A percentile compares a stretch with the other conserved stretches of the same genome.
Evolutionary conservation across 53 echinoderm and acorn worm species (phyloP).

Genomic region (Henricia sp.): DNA sequence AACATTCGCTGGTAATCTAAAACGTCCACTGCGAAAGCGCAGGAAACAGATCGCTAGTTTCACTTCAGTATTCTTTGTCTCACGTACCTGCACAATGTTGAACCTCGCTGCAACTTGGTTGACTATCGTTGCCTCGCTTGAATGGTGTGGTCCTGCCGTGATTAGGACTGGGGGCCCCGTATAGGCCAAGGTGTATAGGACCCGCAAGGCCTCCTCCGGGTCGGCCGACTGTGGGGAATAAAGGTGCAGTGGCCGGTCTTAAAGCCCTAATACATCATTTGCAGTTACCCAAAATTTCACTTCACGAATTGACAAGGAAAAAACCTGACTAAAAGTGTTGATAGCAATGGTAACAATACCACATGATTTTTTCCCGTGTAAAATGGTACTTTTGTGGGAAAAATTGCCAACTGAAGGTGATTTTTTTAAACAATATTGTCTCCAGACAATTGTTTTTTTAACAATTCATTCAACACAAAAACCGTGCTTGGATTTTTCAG

Average conservation of each 20-base stretch:
- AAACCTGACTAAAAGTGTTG: too few species aligned
- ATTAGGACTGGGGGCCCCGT: conserved; percentile 1
- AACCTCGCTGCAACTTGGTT: conserved; percentile 30
- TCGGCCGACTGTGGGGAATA: not conserved
- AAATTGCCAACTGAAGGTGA: not conserved
- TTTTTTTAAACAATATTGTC: too few species aligned
- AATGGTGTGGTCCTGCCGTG: not conserved
- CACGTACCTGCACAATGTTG: conserved; percentile 25
- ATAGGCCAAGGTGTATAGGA: not conserved
- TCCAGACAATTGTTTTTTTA: too few species aligned
- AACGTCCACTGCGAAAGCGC: not conserved
- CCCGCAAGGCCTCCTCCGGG: not conserved
- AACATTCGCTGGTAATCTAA: not conserved
- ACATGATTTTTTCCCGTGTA: not conserved
- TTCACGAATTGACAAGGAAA: not conserved
- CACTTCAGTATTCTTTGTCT: not conserved
- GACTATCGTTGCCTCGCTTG: not conserved
- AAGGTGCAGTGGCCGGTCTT: not conserved
- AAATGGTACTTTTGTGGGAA: not conserved
- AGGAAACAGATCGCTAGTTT: too few species aligned
- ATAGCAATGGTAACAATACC: not conserved
- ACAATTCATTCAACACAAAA: too few species aligned
- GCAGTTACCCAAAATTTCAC: too few species aligned
- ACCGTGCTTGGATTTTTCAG: too few species aligned
- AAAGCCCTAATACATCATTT: too few species aligned